These are phyloP conservation scores for Actinia equina DNA, from an alignment of 64 coral and sea anemone species.

Conservation along the genomic window DNA sequence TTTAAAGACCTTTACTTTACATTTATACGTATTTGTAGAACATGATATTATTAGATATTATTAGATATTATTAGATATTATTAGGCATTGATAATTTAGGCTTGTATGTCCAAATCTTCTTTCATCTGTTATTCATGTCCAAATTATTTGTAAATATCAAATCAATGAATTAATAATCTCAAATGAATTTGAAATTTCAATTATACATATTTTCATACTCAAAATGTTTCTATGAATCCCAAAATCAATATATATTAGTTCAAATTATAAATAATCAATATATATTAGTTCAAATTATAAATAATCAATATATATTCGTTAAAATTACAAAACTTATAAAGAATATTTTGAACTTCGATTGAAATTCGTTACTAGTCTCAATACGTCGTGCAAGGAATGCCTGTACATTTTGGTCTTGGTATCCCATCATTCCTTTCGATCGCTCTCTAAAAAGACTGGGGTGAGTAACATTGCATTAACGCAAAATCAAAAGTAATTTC, in stretches of 20 bases:
- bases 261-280: too few relatives aligned
- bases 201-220: neutral
- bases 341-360: too few relatives aligned
- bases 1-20: conserved; percentile 15
- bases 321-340: too few relatives aligned
- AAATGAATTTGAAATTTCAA: neutral
- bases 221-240: neutral
- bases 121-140: too few relatives aligned
- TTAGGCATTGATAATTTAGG: neutral
- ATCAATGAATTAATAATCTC: conserved; percentile 5
- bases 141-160: conserved; percentile 14
- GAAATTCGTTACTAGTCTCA: neutral
- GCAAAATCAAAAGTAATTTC: neutral
- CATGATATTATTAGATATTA: neutral
- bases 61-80: conserved; percentile 13
- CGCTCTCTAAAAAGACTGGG: neutral
- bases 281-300: too few relatives aligned
- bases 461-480: neutral
- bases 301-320: too few relatives aligned
- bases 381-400: neutral
- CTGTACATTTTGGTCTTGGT: neutral
- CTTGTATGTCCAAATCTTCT: too few relatives aligned
- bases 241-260: too few relatives aligned
- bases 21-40: conserved; percentile 31
- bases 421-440: too few relatives aligned